Base-by-base conservation (phyloP, 1,140 invertebrate genomes). In the Drosophila repleta region DNA sequence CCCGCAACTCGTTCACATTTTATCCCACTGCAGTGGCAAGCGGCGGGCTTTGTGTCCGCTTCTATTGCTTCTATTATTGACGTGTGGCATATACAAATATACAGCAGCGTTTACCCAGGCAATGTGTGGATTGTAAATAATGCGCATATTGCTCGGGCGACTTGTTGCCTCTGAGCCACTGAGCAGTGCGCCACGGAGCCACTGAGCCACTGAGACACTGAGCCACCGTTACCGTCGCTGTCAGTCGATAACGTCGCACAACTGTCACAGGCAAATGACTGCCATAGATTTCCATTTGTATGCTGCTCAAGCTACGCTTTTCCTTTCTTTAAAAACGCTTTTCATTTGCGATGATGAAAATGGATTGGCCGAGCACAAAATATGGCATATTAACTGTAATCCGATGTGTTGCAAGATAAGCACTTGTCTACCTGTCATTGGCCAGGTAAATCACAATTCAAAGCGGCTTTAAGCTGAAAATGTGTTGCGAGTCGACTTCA, bases 61-160 rank as follows among this genome's bases (percentile, higher is more conserved):
- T 18, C 29, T 45, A 45, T 62, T 48, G 29, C 41, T 51, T 58
- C 48, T 69, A 66, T 61, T 63, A 73, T 61, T 81, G 79, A 74
- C 68, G 69, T 82, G 74, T 78, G 79, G 58, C 78, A 82, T 82
- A 79, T 74, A 66, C 49, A 82, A 81, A 78, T 78, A 78, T 78
- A 81, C 63, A 74, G 69, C 69, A 60, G 55, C 68, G 77, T 82
- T 82, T 65, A 81, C 68, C 56, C 48, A 11, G 32, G 32, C 56
- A 61, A 73, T 81, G 79, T 77, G 58, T 65, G 76, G 58, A 77
- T 68, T 81, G 79, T 81, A 82, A 81, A 81, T 81, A 81, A 78
- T 77, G 63, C 55, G 68, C 62, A 82, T 73, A 81, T 80, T 80
- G 78, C 74, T 68, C 78, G 73, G 74, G 78, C 79, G 79, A 81